Base-by-base conservation (phyloP, 2,888 invertebrate species). In the Nemurella pictetii region DNA sequence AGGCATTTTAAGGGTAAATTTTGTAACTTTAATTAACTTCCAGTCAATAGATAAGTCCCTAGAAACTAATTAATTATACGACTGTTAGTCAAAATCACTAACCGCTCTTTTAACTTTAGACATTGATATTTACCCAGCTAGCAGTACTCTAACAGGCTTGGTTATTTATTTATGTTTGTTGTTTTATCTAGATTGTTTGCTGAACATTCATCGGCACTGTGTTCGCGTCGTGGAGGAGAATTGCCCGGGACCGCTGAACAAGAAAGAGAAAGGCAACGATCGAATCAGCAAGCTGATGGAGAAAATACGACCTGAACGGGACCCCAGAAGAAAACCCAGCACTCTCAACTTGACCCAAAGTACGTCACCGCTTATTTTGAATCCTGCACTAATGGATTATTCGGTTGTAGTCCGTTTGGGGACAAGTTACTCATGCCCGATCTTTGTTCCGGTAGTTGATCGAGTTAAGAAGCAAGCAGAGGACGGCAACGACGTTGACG, bases 161-260 rank as follows among this genome's bases (percentile, higher is more conserved):
- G n/a, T n/a, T n/a, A n/a, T n/a, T n/a, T n/a, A n/a, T n/a, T n/a
- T n/a, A n/a, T n/a, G n/a, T n/a, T n/a, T n/a, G n/a, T n/a, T n/a
- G n/a, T n/a, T n/a, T n/a, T n/a, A n/a, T 89, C n/a, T 90, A 96
- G 97, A 96, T 90, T 98, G 98, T 92, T 95, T 95, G 89, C 92
- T 97, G 88, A 95, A 96, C 89, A 95, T 97, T 88, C 98, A 98
- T 92, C 95, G 96, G 87, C 91, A 92, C 80, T 98, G 98, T 91
- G 94, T 96, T 80, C 94, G 94, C 87, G 91, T 92, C 0, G 93
- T 98, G 86, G 96, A 96, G 87, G 97, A 97, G 90, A 93, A 93
- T 87, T 98, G 98, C 90, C 95, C 95, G 28, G 94, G 96, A 30
- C 94, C 95, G 88, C 89, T 93, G 87, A 91, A 90, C 88, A 92